Conservation (phyloP, 2,113 vertebrate genomes). For the Pterocles orientalis region DNA sequence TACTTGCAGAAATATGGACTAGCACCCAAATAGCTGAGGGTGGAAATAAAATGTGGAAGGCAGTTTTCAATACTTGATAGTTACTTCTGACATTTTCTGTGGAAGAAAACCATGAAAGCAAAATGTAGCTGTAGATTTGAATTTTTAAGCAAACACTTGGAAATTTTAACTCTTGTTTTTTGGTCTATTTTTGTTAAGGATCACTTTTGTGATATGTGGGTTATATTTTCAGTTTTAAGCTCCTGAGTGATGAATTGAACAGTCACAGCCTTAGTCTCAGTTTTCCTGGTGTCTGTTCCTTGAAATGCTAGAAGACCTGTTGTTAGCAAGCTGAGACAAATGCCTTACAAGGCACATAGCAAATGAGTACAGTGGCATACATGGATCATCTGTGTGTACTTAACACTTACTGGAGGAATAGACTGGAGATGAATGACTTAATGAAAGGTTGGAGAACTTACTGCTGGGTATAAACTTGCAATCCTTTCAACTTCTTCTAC, state of each 20-base stretch:
- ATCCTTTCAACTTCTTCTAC: background rate
- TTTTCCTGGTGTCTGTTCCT: background rate
- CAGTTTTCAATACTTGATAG: background rate
- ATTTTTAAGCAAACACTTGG: background rate
- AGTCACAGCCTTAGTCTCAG: background rate
- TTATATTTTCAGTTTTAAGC: background rate
- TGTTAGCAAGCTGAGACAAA: constrained; percentile 9
- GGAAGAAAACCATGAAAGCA: background rate
- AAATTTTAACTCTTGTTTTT: background rate
- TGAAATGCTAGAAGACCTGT: background rate
- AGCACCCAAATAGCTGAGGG: background rate
- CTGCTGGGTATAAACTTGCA: background rate
- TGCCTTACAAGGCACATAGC: background rate
- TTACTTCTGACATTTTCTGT: background rate
- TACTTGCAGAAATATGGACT: background rate
- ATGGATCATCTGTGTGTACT: background rate
- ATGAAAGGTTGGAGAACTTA: background rate
- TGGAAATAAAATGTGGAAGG: background rate
- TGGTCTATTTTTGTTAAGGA: background rate
- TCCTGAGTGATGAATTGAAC: background rate
- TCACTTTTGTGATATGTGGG: background rate
- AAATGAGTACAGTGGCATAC: background rate
- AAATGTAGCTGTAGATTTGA: background rate
- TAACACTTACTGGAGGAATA: constrained; percentile 4
- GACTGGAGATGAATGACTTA: background rate